phyloP scores from a whole-genome alignment of 2,888 invertebrate species.

The Scrobipalpa atriplicella region DNA sequence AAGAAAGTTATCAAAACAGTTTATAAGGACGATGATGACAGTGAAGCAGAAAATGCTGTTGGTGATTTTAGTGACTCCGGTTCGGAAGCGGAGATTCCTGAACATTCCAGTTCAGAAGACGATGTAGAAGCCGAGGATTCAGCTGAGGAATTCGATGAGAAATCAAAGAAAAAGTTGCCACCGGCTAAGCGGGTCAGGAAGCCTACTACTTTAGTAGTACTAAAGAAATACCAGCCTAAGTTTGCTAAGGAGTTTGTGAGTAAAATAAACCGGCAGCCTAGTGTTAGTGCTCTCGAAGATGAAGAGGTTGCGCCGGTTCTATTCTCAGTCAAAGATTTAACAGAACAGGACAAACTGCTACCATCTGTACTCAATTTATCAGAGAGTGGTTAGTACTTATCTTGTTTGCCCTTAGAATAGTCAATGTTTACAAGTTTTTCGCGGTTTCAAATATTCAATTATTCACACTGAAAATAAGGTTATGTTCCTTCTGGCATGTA shows the following conservation, averaged over 20 bases:
- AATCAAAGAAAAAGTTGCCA: constrained; percentile 37
- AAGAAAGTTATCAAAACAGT: constrained; percentile 72
- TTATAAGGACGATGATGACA: constrained; percentile 69
- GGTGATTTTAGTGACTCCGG: constrained; percentile 78
- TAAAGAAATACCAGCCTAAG: constrained; percentile 32
- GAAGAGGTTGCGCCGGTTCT: constrained; percentile 41
- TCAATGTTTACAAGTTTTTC: no score
- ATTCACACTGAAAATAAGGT: no score
- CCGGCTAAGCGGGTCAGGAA: constrained; percentile 41
- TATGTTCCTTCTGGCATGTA: no score
- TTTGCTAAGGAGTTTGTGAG: constrained; percentile 58
- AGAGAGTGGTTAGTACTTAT: constrained; percentile 70
- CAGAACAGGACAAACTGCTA: constrained; percentile 72
- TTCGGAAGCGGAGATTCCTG: constrained; percentile 74
- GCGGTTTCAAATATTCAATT: no score
- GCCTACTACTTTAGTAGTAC: constrained; percentile 32
- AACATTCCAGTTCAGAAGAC: constrained; percentile 61
- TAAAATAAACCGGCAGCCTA: constrained; percentile 58
- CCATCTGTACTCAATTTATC: constrained; percentile 74
- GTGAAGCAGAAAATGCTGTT: constrained; percentile 54
- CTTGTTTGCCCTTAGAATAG: not conserved
- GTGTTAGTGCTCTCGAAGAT: constrained; percentile 39
- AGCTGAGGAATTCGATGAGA: constrained; percentile 57
- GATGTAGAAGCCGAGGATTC: constrained; percentile 55
- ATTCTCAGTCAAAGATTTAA: constrained; percentile 71